Evolutionary conservation across 2,113 vertebrate species (phyloP).

Genomic region (rabbit (Oryctolagus cuniculus)): DNA sequence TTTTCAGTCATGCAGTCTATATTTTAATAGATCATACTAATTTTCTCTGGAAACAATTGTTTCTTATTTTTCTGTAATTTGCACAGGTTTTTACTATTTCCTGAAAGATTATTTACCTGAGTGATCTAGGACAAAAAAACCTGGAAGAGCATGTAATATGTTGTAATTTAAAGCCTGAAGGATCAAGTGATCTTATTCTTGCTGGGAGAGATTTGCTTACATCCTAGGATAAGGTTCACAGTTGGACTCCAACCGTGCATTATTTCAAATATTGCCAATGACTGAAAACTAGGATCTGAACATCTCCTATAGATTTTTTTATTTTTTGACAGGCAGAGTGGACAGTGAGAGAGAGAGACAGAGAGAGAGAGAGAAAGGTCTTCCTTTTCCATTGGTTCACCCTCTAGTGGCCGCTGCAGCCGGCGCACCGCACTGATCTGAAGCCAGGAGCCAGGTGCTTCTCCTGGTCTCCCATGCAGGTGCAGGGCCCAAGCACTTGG

Average conservation of each 20-base stretch:
- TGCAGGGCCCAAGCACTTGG: no score
- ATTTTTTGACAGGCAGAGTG: no score
- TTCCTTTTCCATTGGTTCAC: no score
- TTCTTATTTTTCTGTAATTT: constrained; percentile 1
- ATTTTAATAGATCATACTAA: not conserved
- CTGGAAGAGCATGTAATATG: not conserved
- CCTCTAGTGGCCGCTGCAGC: no score
- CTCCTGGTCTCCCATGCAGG: no score
- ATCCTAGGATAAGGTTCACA: rapidly evolving
- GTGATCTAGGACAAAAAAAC: not conserved
- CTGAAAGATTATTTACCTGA: constrained; percentile 9
- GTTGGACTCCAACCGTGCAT: rapidly evolving
- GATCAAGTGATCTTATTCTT: not conserved
- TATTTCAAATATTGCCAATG: rapidly evolving
- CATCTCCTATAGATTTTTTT: rapidly evolving
- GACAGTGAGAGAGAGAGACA: no score
- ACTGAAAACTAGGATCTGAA: rapidly evolving
- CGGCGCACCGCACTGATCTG: no score
- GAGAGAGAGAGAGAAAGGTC: no score
- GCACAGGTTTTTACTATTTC: not conserved
- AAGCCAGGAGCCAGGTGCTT: no score
- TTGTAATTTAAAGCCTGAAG: not conserved
- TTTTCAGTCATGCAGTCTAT: not conserved
- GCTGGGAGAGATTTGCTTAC: not conserved
- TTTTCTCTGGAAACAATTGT: not conserved